Conservation (phyloP, 2,797 vertebrate species). For the Arnoldichthys spilopterus region DNA sequence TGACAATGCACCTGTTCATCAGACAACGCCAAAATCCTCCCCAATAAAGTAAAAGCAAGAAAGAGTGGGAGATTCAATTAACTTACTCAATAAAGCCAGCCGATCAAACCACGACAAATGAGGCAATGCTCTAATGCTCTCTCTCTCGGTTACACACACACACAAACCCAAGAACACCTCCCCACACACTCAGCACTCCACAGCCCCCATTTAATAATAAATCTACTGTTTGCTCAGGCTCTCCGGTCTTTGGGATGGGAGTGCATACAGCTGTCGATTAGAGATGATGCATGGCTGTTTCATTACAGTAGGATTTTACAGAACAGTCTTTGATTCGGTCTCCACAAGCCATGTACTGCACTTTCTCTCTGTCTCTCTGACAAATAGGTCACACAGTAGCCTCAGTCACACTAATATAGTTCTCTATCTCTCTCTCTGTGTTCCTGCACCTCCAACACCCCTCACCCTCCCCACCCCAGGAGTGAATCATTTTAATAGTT, state of each 20-base stretch:
- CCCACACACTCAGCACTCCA: conserved; percentile 12
- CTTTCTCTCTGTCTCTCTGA: conserved; percentile 42
- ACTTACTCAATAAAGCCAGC: conserved; percentile 62
- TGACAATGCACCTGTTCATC: conserved; percentile 73
- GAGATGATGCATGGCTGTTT: conserved; percentile 62
- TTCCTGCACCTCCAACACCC: neutral
- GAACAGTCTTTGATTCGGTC: conserved; percentile 30
- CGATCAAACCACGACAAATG: conserved; percentile 62
- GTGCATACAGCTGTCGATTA: conserved; percentile 63
- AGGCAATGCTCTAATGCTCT: conserved; percentile 18
- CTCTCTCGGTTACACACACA: neutral
- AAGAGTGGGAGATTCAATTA: conserved; percentile 75
- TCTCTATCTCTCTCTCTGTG: conserved; percentile 30
- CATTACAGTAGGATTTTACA: conserved; percentile 57
- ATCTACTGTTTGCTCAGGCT: conserved; percentile 69
- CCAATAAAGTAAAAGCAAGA: conserved; percentile 69
- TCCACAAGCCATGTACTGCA: conserved; percentile 42
- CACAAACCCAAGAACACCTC: neutral
- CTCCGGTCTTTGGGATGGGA: conserved; percentile 50
- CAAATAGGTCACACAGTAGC: conserved; percentile 40
- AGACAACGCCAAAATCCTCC: conserved; percentile 67
- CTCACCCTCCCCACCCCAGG: neutral
- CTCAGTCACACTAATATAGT: conserved; percentile 11
- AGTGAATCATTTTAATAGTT: conserved; percentile 29
- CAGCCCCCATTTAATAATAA: conserved; percentile 65